These are phyloP conservation scores for Isichthys henryi DNA, from an alignment of 2,113 vertebrate species.

Conservation along the genomic window DNA sequence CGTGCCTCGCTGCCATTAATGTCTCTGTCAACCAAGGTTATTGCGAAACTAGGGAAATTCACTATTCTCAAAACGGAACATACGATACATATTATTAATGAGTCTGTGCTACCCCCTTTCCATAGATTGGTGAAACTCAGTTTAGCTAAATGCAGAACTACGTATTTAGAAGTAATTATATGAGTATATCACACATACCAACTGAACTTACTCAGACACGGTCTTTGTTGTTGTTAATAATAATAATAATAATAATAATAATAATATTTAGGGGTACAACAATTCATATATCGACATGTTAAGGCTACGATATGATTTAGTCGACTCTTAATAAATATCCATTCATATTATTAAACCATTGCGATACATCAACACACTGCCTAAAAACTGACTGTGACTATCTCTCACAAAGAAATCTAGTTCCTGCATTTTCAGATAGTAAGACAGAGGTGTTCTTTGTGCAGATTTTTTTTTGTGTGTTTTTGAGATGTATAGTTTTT, in stretches of 20 bases:
- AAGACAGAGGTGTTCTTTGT: neutral
- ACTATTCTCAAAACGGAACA: neutral
- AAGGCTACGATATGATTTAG: neutral
- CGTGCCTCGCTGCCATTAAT: neutral
- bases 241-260: neutral
- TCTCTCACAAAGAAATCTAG: neutral
- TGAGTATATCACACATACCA: neutral
- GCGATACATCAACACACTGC: neutral
- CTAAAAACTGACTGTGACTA: neutral
- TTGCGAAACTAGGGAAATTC: neutral
- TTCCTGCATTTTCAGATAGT: neutral
- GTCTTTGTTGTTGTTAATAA: neutral
- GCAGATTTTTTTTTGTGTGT: neutral
- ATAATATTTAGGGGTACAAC: neutral
- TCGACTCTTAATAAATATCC: neutral
- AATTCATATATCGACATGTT: neutral
- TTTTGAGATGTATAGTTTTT: neutral
- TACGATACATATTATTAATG: neutral
- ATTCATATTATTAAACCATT: neutral
- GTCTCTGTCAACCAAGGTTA: neutral
- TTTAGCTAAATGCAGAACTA: neutral
- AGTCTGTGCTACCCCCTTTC: neutral
- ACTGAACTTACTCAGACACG: neutral
- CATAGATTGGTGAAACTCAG: neutral
- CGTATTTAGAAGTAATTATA: neutral